These are phyloP conservation scores for Cryptoprocta ferox DNA, from an alignment of 2,797 vertebrate genomes.

Conservation along the genomic window DNA sequence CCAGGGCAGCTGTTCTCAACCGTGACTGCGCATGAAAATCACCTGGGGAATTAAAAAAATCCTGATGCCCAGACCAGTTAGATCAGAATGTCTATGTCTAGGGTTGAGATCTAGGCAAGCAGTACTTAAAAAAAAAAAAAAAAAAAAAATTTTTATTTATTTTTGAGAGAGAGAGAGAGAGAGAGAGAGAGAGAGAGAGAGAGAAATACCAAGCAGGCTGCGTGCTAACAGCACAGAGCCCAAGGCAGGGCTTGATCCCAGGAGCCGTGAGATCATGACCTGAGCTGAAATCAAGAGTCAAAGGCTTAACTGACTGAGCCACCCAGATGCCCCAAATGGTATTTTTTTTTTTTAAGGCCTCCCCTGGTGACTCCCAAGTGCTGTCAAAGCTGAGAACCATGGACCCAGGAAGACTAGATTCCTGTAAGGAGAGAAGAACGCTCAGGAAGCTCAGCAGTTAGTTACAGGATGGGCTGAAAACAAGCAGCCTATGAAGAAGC, in stretches of 20 bases:
- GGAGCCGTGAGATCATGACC: too few species aligned
- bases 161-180: too few species aligned
- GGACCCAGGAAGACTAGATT: neutral
- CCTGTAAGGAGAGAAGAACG: neutral
- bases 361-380: neutral
- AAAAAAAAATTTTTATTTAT: too few species aligned
- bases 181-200: too few species aligned
- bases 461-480: fast-evolving
- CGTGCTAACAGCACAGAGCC: too few species aligned
- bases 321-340: too few species aligned
- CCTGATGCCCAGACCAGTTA: neutral
- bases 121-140: too few species aligned
- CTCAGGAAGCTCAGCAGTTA: neutral
- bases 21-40: neutral
- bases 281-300: too few species aligned
- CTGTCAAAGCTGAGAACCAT: neutral
- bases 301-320: too few species aligned
- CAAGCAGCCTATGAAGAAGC: neutral
- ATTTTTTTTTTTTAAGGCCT: neutral
- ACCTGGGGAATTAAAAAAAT: neutral
- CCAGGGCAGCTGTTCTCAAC: neutral
- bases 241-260: too few species aligned
- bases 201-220: too few species aligned
- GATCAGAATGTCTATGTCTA: neutral
- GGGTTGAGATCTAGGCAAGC: neutral